A percentile compares a stretch with the other conserved stretches of the same genome.
Evolutionary conservation across 2,113 vertebrate species (phyloP).

Genomic region (Chaetorhynchus papuensis): DNA sequence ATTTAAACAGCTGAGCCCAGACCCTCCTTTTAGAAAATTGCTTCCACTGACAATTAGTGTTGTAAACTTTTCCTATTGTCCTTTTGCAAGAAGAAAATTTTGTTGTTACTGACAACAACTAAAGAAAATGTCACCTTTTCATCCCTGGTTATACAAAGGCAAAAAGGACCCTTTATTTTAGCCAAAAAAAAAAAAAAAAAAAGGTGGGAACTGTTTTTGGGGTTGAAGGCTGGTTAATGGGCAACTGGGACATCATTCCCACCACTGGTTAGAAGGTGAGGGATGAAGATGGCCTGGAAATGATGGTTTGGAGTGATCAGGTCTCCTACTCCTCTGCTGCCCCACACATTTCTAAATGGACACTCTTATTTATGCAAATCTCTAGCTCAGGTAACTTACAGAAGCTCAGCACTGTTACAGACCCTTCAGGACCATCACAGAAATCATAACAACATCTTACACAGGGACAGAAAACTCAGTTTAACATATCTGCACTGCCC

Average conservation of each 20-base stretch:
- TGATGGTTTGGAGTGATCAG: background rate
- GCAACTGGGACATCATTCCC: background rate
- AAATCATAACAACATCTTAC: background rate
- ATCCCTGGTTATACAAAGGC: background rate
- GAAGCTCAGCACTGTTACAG: background rate
- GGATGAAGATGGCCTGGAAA: background rate
- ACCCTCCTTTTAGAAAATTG: background rate
- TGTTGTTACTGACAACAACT: background rate
- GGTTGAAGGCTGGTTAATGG: background rate
- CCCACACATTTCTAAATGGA: background rate
- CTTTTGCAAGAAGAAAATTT: background rate
- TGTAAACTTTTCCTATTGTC: background rate
- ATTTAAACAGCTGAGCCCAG: slow-evolving; percentile 31
- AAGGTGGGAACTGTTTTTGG: background rate
- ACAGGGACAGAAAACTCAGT: background rate
- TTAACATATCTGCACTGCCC: background rate
- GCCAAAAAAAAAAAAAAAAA: background rate
- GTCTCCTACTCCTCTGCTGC: background rate
- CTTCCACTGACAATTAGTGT: background rate
- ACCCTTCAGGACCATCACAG: background rate
- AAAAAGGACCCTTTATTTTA: background rate
- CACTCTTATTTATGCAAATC: background rate
- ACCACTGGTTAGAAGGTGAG: background rate
- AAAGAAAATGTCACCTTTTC: background rate
- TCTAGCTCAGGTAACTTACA: background rate